Evolutionary conservation across 2,888 invertebrate genomes (phyloP).

Genomic region (Ophion ellenae): DNA sequence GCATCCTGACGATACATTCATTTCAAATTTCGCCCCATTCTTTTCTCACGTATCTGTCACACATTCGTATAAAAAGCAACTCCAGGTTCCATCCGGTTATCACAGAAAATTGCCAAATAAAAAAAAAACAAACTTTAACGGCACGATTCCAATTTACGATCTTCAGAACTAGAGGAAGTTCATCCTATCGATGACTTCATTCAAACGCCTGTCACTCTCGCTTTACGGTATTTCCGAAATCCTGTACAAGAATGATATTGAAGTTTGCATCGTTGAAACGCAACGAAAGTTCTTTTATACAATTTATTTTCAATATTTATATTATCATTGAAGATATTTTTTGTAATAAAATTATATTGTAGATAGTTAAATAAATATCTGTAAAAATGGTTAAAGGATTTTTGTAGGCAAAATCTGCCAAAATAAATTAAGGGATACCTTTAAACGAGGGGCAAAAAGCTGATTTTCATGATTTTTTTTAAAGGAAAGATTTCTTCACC

Average conservation of each 20-base stretch:
- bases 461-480: too few species aligned
- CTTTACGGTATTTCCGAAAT: background rate
- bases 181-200: background rate
- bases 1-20: background rate
- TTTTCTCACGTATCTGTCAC: background rate
- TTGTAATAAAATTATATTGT: too few species aligned
- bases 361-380: too few species aligned
- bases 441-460: too few species aligned
- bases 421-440: too few species aligned
- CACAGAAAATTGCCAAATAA: background rate
- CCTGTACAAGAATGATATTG: background rate
- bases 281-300: too few species aligned
- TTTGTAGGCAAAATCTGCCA: too few species aligned
- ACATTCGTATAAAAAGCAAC: constrained; percentile 1
- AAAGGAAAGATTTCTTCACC: too few species aligned
- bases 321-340: too few species aligned
- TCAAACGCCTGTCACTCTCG: background rate
- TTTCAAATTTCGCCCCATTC: background rate
- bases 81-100: background rate
- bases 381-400: too few species aligned
- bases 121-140: background rate
- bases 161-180: background rate
- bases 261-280: too few species aligned
- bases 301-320: too few species aligned
- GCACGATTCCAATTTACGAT: background rate